Evolutionary conservation across 2,797 vertebrate genomes (phyloP).

Genomic region (Falco rusticolus): DNA sequence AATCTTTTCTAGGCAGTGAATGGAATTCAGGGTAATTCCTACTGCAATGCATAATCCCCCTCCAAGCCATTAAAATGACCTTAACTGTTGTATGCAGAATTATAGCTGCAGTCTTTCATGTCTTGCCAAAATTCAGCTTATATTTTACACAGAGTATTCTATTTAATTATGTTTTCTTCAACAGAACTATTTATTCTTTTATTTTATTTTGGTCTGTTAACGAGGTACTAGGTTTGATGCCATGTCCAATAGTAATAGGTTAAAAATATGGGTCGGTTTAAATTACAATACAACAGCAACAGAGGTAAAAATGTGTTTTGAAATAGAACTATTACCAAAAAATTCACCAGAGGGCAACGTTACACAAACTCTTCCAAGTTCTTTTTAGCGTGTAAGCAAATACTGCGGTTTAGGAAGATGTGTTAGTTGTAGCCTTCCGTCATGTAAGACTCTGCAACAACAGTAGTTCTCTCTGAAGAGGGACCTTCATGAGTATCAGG

Average conservation of each 20-base stretch:
- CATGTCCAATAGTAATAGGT: background rate
- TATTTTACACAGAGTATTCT: background rate
- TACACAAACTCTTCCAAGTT: background rate
- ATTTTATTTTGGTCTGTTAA: background rate
- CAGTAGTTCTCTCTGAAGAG: background rate
- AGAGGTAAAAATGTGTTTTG: background rate
- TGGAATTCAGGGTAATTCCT: background rate
- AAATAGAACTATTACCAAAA: background rate
- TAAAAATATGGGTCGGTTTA: background rate
- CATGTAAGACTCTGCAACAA: background rate
- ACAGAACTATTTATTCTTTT: background rate
- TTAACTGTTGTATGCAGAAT: background rate
- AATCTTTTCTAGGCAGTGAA: background rate
- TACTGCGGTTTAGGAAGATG: background rate
- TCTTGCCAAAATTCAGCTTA: background rate
- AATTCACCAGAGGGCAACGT: conserved; percentile 48
- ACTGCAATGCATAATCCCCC: background rate
- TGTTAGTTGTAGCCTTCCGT: background rate
- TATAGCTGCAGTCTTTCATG: background rate
- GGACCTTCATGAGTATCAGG: background rate
- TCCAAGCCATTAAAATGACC: background rate
- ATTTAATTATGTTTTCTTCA: background rate
- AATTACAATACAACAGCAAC: background rate
- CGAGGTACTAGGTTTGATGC: background rate
- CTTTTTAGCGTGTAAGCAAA: background rate